A percentile compares a stretch with the other conserved stretches of the same genome.
phyloP scores from a whole-genome alignment of 2,888 invertebrate species.

The Melinopterus prodromus region DNA sequence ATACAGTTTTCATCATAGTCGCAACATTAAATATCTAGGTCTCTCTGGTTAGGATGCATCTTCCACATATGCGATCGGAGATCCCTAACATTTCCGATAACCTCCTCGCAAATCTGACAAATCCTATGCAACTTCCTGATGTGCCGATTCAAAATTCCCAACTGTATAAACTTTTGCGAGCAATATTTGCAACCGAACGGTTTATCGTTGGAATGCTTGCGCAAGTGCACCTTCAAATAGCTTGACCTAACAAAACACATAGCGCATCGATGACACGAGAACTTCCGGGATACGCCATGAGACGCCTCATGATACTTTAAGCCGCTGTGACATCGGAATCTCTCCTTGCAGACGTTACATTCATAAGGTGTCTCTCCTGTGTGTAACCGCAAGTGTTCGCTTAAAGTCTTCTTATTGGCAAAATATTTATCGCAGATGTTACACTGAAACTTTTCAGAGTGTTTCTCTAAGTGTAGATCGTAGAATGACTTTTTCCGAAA shows the following conservation, averaged over 20 bases:
- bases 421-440: slow-evolving; percentile 64
- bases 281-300: slow-evolving; percentile 50
- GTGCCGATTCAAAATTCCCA: slow-evolving; percentile 10
- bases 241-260: not conserved
- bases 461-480: slow-evolving; percentile 62
- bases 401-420: slow-evolving; percentile 63
- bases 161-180: slow-evolving; percentile 9
- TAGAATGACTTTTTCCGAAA: slow-evolving; percentile 65
- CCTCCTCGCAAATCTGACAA: not conserved
- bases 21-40: not conserved
- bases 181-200: not conserved
- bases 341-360: slow-evolving; percentile 63
- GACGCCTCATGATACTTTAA: slow-evolving; percentile 58
- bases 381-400: slow-evolving; percentile 66
- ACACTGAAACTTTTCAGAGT: slow-evolving; percentile 60
- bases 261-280: not conserved
- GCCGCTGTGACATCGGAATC: slow-evolving; percentile 61
- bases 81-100: not conserved
- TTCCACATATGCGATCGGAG: slow-evolving; percentile 8
- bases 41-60: not conserved
- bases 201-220: slow-evolving; percentile 8
- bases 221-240: slow-evolving; percentile 5
- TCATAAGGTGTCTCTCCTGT: slow-evolving; percentile 64
- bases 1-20: not conserved
- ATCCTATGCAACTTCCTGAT: not conserved